Evolutionary conservation across 2,797 vertebrate genomes (phyloP).

Genomic region (Typhlichthys subterraneus): DNA sequence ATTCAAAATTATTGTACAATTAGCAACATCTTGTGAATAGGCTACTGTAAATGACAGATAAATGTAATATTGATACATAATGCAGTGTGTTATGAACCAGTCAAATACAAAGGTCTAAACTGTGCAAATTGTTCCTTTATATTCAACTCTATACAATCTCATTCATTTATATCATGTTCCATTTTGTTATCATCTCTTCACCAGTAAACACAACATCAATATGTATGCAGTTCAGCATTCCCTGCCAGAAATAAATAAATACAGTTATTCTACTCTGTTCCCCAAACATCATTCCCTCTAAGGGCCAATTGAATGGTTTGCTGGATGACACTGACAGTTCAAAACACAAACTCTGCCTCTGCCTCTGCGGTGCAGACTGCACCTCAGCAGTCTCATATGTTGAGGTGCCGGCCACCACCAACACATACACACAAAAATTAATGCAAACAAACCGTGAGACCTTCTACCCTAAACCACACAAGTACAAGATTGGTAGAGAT

Average conservation of each 20-base stretch:
- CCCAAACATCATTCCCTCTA: constrained; percentile 5
- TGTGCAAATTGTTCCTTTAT: neutral
- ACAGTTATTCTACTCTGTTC: constrained; percentile 4
- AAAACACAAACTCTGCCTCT: constrained; percentile 5
- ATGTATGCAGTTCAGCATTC: constrained; percentile 7
- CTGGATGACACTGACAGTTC: constrained; percentile 7
- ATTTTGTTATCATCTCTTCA: neutral
- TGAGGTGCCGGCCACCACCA: neutral
- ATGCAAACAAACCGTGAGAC: neutral
- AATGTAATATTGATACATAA: too few relatives aligned
- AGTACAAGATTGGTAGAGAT: neutral
- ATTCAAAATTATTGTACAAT: too few relatives aligned
- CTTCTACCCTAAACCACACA: neutral
- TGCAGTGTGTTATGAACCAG: neutral
- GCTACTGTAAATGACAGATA: too few relatives aligned
- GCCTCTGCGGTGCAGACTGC: neutral
- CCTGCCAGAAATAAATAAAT: neutral
- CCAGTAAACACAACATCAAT: neutral
- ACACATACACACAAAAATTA: constrained; percentile 4
- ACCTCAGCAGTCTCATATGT: neutral
- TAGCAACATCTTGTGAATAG: too few relatives aligned
- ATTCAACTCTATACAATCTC: too few relatives aligned
- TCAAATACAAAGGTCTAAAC: neutral
- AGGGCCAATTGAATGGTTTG: constrained; percentile 7
- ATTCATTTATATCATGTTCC: neutral